These are phyloP conservation scores for Polylopha cassiicola DNA, from an alignment of 2,888 invertebrate species.

Conservation along the genomic window DNA sequence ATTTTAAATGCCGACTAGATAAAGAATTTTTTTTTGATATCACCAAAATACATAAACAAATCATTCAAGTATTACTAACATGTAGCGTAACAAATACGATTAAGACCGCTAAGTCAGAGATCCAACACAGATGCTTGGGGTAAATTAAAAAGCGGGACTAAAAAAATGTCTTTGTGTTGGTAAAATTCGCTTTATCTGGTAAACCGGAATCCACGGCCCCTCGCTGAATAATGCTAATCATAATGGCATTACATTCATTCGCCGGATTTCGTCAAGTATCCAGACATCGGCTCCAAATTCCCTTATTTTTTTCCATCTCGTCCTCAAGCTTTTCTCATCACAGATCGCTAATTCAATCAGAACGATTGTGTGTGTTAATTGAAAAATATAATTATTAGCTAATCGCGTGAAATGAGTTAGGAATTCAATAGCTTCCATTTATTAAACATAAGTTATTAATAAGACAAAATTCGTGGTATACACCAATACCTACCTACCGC, in stretches of 20 bases:
- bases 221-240: conserved; percentile 73
- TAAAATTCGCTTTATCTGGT: conserved; percentile 68
- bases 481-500: no score
- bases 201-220: conserved; percentile 72
- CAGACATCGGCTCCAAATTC: conserved; percentile 50
- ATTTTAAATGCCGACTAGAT: conserved; percentile 45
- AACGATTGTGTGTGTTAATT: conserved; percentile 42
- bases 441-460: no score
- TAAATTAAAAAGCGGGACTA: conserved; percentile 60
- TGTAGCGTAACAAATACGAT: conserved; percentile 71
- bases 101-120: conserved; percentile 52
- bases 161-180: conserved; percentile 60
- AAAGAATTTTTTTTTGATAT: conserved; percentile 31
- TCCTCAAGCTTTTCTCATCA: conserved; percentile 56
- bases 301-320: conserved; percentile 52
- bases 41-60: conserved; percentile 67
- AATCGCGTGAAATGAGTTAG: conserved; percentile 31
- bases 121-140: conserved; percentile 66
- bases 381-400: conserved; percentile 37
- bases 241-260: conserved; percentile 76
- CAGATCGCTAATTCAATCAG: conserved; percentile 56
- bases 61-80: conserved; percentile 67
- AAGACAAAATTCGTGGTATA: no score
- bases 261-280: conserved; percentile 69
- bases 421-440: no score